Conservation (phyloP, 2,888 invertebrate genomes). For the Pseudoips prasinana region DNA sequence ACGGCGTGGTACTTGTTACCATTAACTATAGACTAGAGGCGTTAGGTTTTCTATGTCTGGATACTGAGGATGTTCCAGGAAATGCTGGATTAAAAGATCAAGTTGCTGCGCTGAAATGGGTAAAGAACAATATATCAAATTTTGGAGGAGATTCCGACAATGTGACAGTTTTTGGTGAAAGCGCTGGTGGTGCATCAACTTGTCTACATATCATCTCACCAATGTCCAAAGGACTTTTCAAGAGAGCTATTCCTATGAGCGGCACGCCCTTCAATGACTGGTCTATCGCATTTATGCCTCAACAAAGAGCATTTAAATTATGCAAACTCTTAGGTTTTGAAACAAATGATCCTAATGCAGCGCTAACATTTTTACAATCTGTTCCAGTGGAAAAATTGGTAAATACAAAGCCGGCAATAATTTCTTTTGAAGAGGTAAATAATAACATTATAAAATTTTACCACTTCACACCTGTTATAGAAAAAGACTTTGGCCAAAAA, state of each 20-base stretch:
- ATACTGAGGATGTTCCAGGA: slow-evolving; percentile 47
- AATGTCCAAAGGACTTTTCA: slow-evolving; percentile 46
- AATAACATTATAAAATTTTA: slow-evolving; percentile 39
- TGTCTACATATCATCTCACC: slow-evolving; percentile 44
- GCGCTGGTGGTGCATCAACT: slow-evolving; percentile 44
- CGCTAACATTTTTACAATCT: slow-evolving; percentile 48
- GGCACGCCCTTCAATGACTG: slow-evolving; percentile 48
- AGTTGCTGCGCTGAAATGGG: slow-evolving; percentile 46
- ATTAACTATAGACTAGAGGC: slow-evolving; percentile 51
- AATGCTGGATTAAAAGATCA: slow-evolving; percentile 54
- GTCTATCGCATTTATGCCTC: slow-evolving; percentile 37
- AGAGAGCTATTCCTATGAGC: slow-evolving; percentile 45
- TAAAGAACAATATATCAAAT: slow-evolving; percentile 39
- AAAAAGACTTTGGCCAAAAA: slow-evolving; percentile 50
- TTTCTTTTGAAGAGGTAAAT: slow-evolving; percentile 38
- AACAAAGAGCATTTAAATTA: slow-evolving; percentile 43
- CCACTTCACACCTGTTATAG: slow-evolving; percentile 51
- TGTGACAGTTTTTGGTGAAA: slow-evolving; percentile 52
- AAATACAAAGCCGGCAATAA: slow-evolving; percentile 33
- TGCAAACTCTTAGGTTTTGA: slow-evolving; percentile 47
- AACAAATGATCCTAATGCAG: slow-evolving; percentile 40
- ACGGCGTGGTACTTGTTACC: slow-evolving; percentile 48
- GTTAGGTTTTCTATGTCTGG: slow-evolving; percentile 45
- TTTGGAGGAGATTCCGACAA: slow-evolving; percentile 51
- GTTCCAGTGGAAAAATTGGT: slow-evolving; percentile 43